Conservation (phyloP, 2,113 vertebrate genomes). For the Anarhynchus alexandrinus region DNA sequence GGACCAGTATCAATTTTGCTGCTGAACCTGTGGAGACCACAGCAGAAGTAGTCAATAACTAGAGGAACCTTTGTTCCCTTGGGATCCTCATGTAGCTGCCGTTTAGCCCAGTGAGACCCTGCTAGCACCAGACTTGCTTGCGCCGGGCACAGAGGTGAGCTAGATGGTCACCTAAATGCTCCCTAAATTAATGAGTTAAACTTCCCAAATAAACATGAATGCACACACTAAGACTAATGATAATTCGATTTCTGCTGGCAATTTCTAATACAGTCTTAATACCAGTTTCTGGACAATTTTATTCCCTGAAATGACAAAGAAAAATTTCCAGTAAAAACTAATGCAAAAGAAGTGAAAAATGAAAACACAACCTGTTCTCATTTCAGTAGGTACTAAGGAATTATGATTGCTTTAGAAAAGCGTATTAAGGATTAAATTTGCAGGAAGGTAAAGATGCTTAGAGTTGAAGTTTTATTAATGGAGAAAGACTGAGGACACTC, state of each 20-base stretch:
- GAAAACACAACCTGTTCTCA: not conserved
- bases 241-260: not conserved
- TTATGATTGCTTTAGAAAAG: not conserved
- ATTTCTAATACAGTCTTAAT: not conserved
- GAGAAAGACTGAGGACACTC: not conserved
- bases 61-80: not conserved
- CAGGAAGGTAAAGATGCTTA: not conserved
- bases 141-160: not conserved
- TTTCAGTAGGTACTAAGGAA: not conserved
- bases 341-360: not conserved
- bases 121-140: not conserved
- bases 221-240: not conserved
- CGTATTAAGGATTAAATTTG: not conserved
- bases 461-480: not conserved
- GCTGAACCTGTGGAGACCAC: not conserved
- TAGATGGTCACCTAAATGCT: not conserved
- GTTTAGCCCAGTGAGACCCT: not conserved
- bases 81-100: not conserved
- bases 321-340: not conserved
- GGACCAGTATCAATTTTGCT: accelerated
- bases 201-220: not conserved
- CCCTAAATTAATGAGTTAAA: not conserved
- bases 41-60: not conserved
- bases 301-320: not conserved
- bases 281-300: not conserved